Conservation (phyloP, 2,888 invertebrate genomes). For the Acrocyrtus sp. region DNA sequence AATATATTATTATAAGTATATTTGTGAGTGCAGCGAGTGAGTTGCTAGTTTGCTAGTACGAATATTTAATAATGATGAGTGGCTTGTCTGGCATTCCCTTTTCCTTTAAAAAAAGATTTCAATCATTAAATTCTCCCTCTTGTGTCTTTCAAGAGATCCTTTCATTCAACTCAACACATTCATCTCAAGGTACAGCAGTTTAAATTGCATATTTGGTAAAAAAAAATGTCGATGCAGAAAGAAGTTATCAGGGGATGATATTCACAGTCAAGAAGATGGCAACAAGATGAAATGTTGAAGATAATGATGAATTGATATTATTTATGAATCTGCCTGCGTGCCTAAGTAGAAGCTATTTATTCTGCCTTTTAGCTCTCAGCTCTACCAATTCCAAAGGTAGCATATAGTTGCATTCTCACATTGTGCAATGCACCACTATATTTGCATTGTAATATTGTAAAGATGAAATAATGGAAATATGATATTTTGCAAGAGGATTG, state of each 20-base stretch:
- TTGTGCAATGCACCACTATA: too few species aligned
- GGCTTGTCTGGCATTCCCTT: constrained; percentile 28
- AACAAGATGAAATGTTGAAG: constrained; percentile 7
- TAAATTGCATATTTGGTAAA: neutral
- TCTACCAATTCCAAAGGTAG: too few species aligned
- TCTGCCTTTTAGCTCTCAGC: too few species aligned
- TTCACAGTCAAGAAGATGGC: constrained; percentile 9
- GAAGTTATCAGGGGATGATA: too few species aligned
- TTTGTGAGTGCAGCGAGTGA: too few species aligned
- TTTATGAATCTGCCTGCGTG: neutral
- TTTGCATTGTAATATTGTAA: neutral
- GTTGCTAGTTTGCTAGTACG: too few species aligned
- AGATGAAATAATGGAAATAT: constrained; percentile 2
- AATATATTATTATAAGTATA: too few species aligned
- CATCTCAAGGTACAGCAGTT: neutral
- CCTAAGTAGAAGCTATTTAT: too few species aligned
- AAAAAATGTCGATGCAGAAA: neutral
- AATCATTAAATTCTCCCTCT: constrained; percentile 24
- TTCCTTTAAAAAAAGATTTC: constrained; percentile 34
- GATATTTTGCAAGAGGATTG: neutral
- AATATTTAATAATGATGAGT: constrained; percentile 16
- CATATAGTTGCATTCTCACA: too few species aligned
- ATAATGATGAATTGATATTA: constrained; percentile 31
- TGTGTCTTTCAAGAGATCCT: neutral
- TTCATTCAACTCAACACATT: neutral